phyloP scores from a whole-genome alignment of 2,113 vertebrate species.

The Amia ocellicauda region DNA sequence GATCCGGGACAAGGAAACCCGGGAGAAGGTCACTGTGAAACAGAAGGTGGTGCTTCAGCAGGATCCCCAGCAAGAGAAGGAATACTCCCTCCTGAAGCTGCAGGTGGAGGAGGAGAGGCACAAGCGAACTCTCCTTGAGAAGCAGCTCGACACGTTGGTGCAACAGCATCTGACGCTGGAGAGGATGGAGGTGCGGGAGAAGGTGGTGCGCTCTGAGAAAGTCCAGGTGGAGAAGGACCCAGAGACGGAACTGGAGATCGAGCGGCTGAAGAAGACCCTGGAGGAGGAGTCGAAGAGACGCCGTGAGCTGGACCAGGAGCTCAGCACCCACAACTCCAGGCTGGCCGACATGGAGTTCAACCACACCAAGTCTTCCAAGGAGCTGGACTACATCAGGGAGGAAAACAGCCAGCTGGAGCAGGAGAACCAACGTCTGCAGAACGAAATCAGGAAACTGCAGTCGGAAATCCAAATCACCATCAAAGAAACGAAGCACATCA shows the following conservation, averaged over 20 bases:
- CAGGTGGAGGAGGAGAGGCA: slow-evolving; percentile 89
- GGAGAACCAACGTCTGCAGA: slow-evolving; percentile 85
- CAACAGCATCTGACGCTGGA: slow-evolving; percentile 78
- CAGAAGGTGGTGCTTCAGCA: slow-evolving; percentile 95
- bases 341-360: slow-evolving; percentile 86
- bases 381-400: slow-evolving; percentile 86
- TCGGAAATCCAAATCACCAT: slow-evolving; percentile 86
- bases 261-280: slow-evolving; percentile 75
- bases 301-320: slow-evolving; percentile 77
- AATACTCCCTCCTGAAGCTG: slow-evolving; percentile 80
- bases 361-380: slow-evolving; percentile 90
- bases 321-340: slow-evolving; percentile 66
- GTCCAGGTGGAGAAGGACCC: slow-evolving; percentile 88
- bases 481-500: slow-evolving; percentile 78
- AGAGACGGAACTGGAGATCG: slow-evolving; percentile 83
- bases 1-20: slow-evolving; percentile 74
- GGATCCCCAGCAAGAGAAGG: slow-evolving; percentile 92
- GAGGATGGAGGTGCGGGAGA: slow-evolving; percentile 85
- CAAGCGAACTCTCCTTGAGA: slow-evolving; percentile 80
- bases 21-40: slow-evolving; percentile 86
- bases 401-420: slow-evolving; percentile 86
- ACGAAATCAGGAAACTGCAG: slow-evolving; percentile 81
- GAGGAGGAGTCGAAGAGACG: slow-evolving; percentile 81
- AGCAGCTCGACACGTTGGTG: slow-evolving; percentile 72
- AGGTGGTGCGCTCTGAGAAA: slow-evolving; percentile 89